Evolutionary conservation across 2,113 vertebrate species (phyloP).

Genomic region (Ammodramus savannarum): DNA sequence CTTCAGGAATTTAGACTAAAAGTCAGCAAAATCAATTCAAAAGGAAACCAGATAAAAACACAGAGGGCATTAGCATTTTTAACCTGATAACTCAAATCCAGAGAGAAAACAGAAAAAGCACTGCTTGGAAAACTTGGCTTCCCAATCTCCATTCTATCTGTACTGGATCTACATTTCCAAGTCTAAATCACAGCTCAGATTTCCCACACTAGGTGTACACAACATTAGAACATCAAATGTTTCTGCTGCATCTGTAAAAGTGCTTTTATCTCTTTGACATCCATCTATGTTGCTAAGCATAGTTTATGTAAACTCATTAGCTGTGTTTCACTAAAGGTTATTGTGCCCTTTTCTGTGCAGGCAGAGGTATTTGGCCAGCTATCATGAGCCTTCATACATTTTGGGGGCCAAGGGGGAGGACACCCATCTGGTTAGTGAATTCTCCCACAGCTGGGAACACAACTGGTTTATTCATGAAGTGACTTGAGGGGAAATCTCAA

Average conservation of each 20-base stretch:
- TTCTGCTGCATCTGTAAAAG: neutral
- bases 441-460: neutral
- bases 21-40: slow-evolving; percentile 14
- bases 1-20: neutral
- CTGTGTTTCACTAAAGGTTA: neutral
- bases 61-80: neutral
- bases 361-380: neutral
- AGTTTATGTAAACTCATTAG: neutral
- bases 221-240: neutral
- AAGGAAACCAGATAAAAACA: slow-evolving; percentile 17
- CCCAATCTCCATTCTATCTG: neutral
- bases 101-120: neutral
- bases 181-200: neutral
- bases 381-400: neutral
- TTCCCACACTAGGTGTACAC: neutral
- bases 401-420: neutral
- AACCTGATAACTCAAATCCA: neutral
- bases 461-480: slow-evolving; percentile 8
- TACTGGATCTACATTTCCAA: neutral
- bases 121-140: neutral
- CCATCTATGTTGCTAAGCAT: neutral
- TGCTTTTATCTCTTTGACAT: neutral
- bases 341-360: neutral
- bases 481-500: neutral
- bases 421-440: neutral